Conservation (phyloP, 2,888 invertebrate species). For the Arctia plantaginis region DNA sequence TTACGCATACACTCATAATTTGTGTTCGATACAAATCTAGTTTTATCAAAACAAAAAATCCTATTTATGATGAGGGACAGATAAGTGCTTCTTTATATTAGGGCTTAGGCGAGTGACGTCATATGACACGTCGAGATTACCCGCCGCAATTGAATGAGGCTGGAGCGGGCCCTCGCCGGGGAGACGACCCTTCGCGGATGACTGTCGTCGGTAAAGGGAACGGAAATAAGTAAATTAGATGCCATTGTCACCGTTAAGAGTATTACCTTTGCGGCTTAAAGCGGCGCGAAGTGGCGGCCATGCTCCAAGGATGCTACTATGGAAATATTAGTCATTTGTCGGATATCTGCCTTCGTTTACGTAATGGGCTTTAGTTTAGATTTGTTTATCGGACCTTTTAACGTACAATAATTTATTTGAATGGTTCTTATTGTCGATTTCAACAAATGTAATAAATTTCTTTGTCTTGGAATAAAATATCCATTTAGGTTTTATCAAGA, state of each 20-base stretch:
- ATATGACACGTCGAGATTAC: conserved; percentile 26
- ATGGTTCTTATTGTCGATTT: neutral
- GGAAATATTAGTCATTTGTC: neutral
- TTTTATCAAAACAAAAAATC: conserved; percentile 44
- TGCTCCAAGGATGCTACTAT: neutral
- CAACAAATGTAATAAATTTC: neutral
- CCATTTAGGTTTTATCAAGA: neutral
- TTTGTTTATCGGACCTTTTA: neutral
- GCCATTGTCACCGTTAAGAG: conserved; percentile 26
- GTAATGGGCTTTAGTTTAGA: neutral
- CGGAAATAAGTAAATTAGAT: conserved; percentile 44
- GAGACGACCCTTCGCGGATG: conserved; percentile 30
- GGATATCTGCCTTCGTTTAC: neutral
- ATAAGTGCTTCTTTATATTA: neutral
- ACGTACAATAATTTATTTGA: neutral
- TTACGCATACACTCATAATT: neutral
- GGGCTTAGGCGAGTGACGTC: neutral
- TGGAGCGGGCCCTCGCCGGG: conserved; percentile 25
- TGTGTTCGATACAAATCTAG: conserved; percentile 39
- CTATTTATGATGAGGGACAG: conserved; percentile 20
- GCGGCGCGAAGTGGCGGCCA: neutral
- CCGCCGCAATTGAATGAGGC: conserved; percentile 40
- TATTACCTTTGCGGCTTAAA: conserved; percentile 9
- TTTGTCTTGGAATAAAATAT: neutral
- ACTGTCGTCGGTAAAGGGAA: conserved; percentile 32